Conservation (phyloP, 2,797 vertebrate species). For the Steatocranus sp. region DNA sequence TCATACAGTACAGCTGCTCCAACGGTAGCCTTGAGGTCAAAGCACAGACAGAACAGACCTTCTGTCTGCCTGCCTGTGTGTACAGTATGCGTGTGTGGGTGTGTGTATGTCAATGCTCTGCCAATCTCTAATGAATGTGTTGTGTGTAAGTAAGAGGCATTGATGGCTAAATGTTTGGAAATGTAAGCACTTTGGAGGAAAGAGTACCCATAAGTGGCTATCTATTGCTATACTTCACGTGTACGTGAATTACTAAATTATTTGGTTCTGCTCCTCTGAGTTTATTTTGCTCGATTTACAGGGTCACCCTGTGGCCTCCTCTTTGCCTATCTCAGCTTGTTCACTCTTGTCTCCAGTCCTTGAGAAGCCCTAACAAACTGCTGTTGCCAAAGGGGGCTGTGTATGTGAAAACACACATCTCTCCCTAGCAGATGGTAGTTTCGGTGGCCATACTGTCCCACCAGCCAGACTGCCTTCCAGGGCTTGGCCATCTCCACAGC, state of each 20-base stretch:
- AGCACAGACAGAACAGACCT: neutral
- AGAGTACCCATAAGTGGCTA: neutral
- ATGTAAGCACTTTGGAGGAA: neutral
- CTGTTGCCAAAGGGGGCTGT: constrained; percentile 53
- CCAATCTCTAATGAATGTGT: neutral
- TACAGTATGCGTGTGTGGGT: neutral
- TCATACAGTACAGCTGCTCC: neutral
- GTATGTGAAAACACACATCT: constrained; percentile 62
- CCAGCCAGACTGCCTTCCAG: constrained; percentile 70
- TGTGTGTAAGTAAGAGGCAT: neutral
- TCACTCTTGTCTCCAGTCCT: constrained; percentile 48
- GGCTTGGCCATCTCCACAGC: constrained; percentile 58
- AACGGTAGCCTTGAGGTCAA: neutral
- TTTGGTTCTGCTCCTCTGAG: neutral
- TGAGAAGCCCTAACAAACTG: constrained; percentile 57
- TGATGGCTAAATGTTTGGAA: neutral
- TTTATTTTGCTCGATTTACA: constrained; percentile 9
- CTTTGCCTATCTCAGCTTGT: constrained; percentile 21
- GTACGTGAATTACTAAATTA: neutral
- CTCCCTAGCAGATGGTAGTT: constrained; percentile 76
- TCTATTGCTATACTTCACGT: neutral
- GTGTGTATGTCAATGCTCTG: neutral
- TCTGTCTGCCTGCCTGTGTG: neutral
- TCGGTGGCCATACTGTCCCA: constrained; percentile 70
- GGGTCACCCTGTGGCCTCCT: constrained; percentile 42